Evolutionary conservation across 1,140 invertebrate species (phyloP).

Genomic region (Metaphire vulgaris): DNA sequence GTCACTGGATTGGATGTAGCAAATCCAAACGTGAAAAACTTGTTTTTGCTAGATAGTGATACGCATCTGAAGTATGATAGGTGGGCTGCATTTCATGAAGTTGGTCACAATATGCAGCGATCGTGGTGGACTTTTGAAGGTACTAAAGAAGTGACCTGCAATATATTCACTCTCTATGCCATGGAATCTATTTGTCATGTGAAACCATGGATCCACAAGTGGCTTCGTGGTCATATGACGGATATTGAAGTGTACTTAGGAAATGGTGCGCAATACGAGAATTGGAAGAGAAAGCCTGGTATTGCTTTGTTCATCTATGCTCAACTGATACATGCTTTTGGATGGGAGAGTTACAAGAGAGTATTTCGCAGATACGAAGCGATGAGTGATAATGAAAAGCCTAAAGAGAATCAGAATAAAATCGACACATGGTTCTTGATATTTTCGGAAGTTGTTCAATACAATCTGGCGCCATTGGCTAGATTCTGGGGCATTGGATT

Average conservation of each 20-base stretch:
- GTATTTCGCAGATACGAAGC: slow-evolving; percentile 29
- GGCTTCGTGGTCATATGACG: slow-evolving; percentile 23
- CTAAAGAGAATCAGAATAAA: slow-evolving; percentile 31
- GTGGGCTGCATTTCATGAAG: slow-evolving; percentile 37
- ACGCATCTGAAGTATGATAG: slow-evolving; percentile 26
- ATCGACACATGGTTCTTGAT: slow-evolving; percentile 29
- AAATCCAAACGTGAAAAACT: slow-evolving; percentile 25
- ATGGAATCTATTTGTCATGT: slow-evolving; percentile 32
- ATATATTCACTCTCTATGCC: slow-evolving; percentile 38
- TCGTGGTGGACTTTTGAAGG: slow-evolving; percentile 33
- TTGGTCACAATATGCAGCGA: slow-evolving; percentile 37
- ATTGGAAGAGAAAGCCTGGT: slow-evolving; percentile 28
- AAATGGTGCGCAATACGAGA: slow-evolving; percentile 29
- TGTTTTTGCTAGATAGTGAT: slow-evolving; percentile 20
- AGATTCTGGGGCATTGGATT: slow-evolving; percentile 31
- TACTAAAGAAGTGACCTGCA: slow-evolving; percentile 35
- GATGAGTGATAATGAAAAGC: slow-evolving; percentile 9
- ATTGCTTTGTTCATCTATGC: slow-evolving; percentile 30
- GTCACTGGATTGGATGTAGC: slow-evolving; percentile 34
- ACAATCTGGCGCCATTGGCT: slow-evolving; percentile 29
- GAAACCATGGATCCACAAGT: slow-evolving; percentile 32
- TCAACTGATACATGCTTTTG: slow-evolving; percentile 31
- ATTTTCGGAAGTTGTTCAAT: slow-evolving; percentile 23
- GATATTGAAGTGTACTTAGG: slow-evolving; percentile 24
- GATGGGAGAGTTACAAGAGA: slow-evolving; percentile 30